Conservation (phyloP, 2,888 invertebrate species). For the Endomychus coccineus region DNA sequence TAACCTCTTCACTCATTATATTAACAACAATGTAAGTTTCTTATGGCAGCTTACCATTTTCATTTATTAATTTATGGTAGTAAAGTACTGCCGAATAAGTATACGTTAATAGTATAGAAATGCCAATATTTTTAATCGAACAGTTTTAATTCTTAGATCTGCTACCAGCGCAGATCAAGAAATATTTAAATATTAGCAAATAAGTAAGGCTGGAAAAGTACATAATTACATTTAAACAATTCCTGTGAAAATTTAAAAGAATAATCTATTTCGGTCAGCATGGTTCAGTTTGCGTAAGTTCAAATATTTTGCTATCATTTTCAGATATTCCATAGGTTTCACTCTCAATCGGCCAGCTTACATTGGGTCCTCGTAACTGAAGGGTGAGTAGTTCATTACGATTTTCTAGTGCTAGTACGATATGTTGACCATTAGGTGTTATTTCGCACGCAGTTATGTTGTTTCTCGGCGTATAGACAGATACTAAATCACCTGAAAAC, state of each 20-base stretch:
- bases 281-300: slow-evolving; percentile 45
- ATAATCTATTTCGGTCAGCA: slow-evolving; percentile 36
- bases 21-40: no score
- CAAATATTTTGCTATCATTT: slow-evolving; percentile 52
- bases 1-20: no score
- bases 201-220: slow-evolving; percentile 13
- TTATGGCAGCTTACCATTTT: no score
- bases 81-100: no score
- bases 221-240: slow-evolving; percentile 20
- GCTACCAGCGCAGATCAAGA: slow-evolving; percentile 29
- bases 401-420: slow-evolving; percentile 64
- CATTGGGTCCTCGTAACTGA: slow-evolving; percentile 46
- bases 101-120: no score
- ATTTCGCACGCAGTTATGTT: slow-evolving; percentile 72
- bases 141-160: no score
- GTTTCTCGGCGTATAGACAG: slow-evolving; percentile 70
- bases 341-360: slow-evolving; percentile 12
- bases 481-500: slow-evolving; percentile 63
- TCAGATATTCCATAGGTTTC: slow-evolving; percentile 49
- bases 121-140: no score
- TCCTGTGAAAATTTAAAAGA: slow-evolving; percentile 20
- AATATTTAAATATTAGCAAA: slow-evolving; percentile 12
- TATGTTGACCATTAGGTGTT: slow-evolving; percentile 61
- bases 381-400: slow-evolving; percentile 58
- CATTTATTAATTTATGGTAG: no score